Evolutionary conservation across 1,140 invertebrate genomes (phyloP).

Genomic region (Leguminivora glycinivorella): DNA sequence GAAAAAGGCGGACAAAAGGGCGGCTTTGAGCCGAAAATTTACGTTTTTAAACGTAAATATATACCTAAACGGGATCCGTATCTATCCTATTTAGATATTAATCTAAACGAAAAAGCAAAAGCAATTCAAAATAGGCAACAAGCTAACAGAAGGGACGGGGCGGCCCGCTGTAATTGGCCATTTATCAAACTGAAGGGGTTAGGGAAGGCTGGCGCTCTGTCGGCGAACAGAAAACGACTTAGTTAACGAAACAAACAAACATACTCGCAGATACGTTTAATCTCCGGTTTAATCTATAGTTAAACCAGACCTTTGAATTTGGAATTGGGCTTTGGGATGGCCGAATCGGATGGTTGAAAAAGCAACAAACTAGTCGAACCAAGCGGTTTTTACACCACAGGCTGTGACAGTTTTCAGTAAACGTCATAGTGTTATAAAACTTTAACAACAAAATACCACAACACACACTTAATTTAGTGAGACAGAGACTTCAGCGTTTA

Average conservation of each 20-base stretch:
- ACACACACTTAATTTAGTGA: too few relatives aligned
- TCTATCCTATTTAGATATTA: constrained; percentile 80
- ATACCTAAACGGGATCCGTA: constrained; percentile 75
- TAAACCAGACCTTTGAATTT: constrained; percentile 16
- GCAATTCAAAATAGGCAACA: constrained; percentile 78
- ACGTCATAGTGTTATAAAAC: too few relatives aligned
- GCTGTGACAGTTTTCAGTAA: too few relatives aligned
- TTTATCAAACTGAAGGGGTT: constrained; percentile 80
- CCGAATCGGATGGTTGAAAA: background rate
- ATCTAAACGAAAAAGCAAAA: constrained; percentile 78
- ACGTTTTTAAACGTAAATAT: constrained; percentile 75
- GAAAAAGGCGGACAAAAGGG: constrained; percentile 56
- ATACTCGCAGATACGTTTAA: constrained; percentile 38
- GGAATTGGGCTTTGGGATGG: background rate
- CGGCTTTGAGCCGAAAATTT: constrained; percentile 57
- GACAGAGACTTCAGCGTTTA: too few relatives aligned
- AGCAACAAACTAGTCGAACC: background rate
- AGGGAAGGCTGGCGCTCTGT: constrained; percentile 59
- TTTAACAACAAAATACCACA: too few relatives aligned
- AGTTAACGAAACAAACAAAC: constrained; percentile 63
- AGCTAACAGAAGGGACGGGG: constrained; percentile 75
- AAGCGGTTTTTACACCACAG: too few relatives aligned
- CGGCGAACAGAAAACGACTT: constrained; percentile 49
- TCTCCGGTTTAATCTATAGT: constrained; percentile 26
- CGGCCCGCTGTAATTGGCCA: constrained; percentile 78